Evolutionary conservation across 2,888 invertebrate genomes (phyloP), one percentile per base, ranked within the genome.

Genomic region (Dendrolimus pini): DNA sequence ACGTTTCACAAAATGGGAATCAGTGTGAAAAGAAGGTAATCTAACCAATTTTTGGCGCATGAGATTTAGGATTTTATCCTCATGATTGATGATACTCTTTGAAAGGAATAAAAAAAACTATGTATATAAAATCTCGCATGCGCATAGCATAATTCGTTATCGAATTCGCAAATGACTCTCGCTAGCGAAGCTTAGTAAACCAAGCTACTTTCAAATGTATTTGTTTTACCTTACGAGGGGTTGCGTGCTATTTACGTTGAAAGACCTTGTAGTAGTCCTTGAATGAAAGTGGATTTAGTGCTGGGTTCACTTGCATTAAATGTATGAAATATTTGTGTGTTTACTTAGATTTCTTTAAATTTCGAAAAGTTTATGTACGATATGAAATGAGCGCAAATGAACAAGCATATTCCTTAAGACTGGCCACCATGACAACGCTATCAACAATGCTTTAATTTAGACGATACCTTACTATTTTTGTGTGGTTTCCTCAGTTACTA

Each of bases 141-240:
- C 74, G 79, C 83, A 70, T 71, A 68, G 74, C 70, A 66, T 64
- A 63, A 62, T 65, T 64, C 60, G 65, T 64, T 58, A 72, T 68
- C 59, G 56, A 83, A 80, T 82, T 86, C 86, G 86, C 86, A 75
- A 72, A 47, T 47, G 54, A 86, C 92, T 91, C 76, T 93, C 93
- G 93, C 78, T 93, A 47, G 47, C 47, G 12, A 47, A 47, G 47
- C 47, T 47, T 47, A 47, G 47, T 8, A 47, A 47, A 9, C 9
- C 2, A 47, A 47, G 12, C 47, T 2, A 12, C 12, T 47, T 47
- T 47, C 12, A 10, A 47, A 47, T 47, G 9, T 47, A 2, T 47
- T 12, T 9, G 12, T 47, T 9, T 9, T 10, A 47, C 47, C 9
- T 47, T 12, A 9, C 12, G 12, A 47, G 9, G 47, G 12, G 47